A percentile compares a stretch with the other conserved stretches of the same genome.
These are phyloP conservation scores for Azemiops feae DNA, from an alignment of 2,113 vertebrate species.

Conservation along the genomic window DNA sequence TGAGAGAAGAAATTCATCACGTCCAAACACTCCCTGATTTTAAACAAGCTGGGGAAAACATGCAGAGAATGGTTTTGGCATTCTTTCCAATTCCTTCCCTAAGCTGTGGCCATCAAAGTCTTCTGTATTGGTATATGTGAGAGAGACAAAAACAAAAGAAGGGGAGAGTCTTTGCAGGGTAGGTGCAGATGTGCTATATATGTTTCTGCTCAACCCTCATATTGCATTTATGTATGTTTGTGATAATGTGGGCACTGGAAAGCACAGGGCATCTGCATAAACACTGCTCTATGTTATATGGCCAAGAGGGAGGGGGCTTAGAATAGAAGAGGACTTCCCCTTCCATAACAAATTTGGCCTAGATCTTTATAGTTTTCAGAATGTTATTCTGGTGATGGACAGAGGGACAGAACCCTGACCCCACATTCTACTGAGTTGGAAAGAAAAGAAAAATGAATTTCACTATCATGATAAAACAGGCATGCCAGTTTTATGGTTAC, in stretches of 20 bases:
- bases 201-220: background rate
- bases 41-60: background rate
- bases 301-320: background rate
- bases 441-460: slow-evolving; percentile 1
- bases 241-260: background rate
- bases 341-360: background rate
- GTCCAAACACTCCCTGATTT: slow-evolving; percentile 1
- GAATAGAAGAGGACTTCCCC: background rate
- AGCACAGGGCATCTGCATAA: background rate
- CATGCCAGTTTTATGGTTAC: background rate
- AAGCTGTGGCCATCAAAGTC: background rate
- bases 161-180: background rate
- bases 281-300: background rate
- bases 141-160: background rate
- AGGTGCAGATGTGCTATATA: background rate
- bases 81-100: background rate
- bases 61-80: background rate
- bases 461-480: background rate
- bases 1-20: background rate
- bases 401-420: background rate
- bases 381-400: background rate
- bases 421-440: background rate
- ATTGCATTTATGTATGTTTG: background rate
- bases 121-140: background rate
- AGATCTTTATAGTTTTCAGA: background rate